phyloP scores from a whole-genome alignment of 2,888 invertebrate species.

The Andricus quercusramuli region DNA sequence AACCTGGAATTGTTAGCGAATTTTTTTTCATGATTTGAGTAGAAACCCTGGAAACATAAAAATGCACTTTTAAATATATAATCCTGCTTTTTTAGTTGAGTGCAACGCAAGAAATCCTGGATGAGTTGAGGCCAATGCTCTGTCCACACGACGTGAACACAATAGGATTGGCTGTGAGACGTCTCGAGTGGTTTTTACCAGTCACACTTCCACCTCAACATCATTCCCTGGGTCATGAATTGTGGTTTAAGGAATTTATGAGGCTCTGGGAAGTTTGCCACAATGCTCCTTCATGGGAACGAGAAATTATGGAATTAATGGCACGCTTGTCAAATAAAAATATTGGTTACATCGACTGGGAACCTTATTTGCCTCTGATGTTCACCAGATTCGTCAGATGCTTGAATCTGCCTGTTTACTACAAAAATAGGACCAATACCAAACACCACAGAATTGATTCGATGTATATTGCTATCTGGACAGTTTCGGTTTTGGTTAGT shows the following conservation, averaged over 20 bases:
- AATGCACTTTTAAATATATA: conserved; percentile 28
- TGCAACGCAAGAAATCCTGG: conserved; percentile 92
- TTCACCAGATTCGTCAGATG: conserved; percentile 86
- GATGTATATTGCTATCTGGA: conserved; percentile 79
- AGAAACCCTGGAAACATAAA: conserved; percentile 10
- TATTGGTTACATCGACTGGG: conserved; percentile 93
- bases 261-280: conserved; percentile 88
- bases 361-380: conserved; percentile 88
- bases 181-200: conserved; percentile 89
- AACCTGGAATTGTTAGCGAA: too few relatives aligned
- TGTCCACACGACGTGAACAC: conserved; percentile 85
- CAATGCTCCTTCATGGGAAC: conserved; percentile 86
- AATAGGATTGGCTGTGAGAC: conserved; percentile 80
- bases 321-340: conserved; percentile 86
- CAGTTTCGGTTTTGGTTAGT: conserved; percentile 80
- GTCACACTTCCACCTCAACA: conserved; percentile 83
- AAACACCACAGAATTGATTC: conserved; percentile 81
- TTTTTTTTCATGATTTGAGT: too few relatives aligned
- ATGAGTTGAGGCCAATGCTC: conserved; percentile 88
- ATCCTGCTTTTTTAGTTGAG: conserved; percentile 79
- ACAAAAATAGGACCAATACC: conserved; percentile 83
- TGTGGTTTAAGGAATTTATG: conserved; percentile 91
- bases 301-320: conserved; percentile 86
- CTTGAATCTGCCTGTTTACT: conserved; percentile 89
- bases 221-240: conserved; percentile 84